These are phyloP conservation scores for Eupelmus urozonus DNA, from an alignment of 2,888 invertebrate species.

Conservation along the genomic window DNA sequence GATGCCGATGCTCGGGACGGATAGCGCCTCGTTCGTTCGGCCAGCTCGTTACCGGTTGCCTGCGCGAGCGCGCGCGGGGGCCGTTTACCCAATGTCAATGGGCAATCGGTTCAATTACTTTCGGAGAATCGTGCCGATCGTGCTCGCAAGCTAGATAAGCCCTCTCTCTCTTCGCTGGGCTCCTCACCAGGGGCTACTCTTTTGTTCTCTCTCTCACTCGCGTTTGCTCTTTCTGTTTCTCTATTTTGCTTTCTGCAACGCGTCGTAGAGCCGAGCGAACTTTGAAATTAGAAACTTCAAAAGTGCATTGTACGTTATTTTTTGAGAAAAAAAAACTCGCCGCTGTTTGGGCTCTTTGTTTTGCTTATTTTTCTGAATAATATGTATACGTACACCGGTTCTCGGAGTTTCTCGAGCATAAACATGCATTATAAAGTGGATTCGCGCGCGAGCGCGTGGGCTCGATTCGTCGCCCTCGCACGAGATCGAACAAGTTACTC, in stretches of 20 bases:
- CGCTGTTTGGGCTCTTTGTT: no score
- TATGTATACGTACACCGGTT: no score
- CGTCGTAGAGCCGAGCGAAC: background rate
- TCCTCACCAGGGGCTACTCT: background rate
- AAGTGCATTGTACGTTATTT: background rate
- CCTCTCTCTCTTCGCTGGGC: background rate
- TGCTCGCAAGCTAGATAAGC: slow-evolving; percentile 47
- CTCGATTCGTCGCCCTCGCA: no score
- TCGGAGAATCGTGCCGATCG: slow-evolving; percentile 56
- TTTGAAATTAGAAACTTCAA: background rate
- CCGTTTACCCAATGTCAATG: slow-evolving; percentile 54
- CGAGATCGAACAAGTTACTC: no score
- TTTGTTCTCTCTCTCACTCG: slow-evolving; percentile 54
- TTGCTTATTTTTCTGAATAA: no score
- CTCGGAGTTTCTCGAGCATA: no score
- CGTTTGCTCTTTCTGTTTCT: slow-evolving; percentile 28
- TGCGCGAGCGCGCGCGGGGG: no score
- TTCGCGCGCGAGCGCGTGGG: no score
- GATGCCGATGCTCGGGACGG: slow-evolving; percentile 28
- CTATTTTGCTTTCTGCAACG: background rate
- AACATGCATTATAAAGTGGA: no score
- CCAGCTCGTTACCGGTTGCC: slow-evolving; percentile 43
- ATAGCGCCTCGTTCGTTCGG: background rate
- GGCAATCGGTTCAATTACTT: slow-evolving; percentile 57
- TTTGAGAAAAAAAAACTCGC: background rate